A percentile compares a stretch with the other conserved stretches of the same genome.
Conservation (phyloP, 2,113 vertebrate species). For the Numenius arquata region DNA sequence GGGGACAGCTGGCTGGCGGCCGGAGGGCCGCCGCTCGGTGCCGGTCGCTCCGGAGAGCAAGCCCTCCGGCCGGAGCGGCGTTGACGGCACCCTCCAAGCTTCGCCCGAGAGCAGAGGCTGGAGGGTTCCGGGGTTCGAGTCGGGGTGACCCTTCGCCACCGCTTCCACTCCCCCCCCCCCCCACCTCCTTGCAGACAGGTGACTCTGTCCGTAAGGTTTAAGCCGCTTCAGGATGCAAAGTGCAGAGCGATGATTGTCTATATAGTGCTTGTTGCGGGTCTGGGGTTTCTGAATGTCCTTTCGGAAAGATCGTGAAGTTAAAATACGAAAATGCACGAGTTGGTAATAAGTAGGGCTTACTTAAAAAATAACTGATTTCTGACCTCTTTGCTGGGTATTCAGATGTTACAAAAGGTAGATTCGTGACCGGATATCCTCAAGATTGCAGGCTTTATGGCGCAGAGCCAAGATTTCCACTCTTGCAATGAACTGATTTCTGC, state of each 20-base stretch:
- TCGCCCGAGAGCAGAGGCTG: fast-evolving
- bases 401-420: background rate
- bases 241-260: fast-evolving
- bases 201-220: background rate
- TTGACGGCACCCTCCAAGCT: background rate
- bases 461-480: fast-evolving
- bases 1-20: background rate
- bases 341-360: fast-evolving
- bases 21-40: too few species aligned
- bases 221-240: background rate
- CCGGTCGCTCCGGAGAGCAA: fast-evolving
- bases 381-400: fast-evolving
- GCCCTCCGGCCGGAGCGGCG: too few species aligned
- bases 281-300: background rate
- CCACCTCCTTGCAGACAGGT: fast-evolving
- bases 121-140: background rate
- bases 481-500: background rate
- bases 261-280: too few species aligned
- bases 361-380: background rate
- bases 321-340: fast-evolving
- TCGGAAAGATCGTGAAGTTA: too few species aligned
- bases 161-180: fast-evolving
- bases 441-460: background rate
- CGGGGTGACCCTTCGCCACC: fast-evolving
- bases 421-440: background rate